phyloP scores from a whole-genome alignment of 2,797 vertebrate species.

The Orestias chungarensis region DNA sequence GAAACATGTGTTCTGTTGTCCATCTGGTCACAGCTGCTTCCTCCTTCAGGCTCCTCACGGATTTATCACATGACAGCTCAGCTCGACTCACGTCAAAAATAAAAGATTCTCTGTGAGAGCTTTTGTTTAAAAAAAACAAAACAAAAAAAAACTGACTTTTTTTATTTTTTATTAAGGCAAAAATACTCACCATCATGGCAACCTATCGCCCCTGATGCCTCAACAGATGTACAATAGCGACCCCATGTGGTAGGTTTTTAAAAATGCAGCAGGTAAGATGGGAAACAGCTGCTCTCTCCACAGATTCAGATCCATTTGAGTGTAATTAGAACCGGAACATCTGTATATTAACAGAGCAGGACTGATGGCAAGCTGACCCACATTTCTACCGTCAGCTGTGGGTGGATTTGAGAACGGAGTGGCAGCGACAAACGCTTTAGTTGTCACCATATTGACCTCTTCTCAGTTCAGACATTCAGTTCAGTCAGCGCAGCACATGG shows the following conservation, averaged over 20 bases:
- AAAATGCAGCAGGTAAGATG: slow-evolving; percentile 28
- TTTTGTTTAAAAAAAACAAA: too few relatives aligned
- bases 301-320: not conserved
- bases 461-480: slow-evolving; percentile 30
- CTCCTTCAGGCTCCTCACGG: slow-evolving; percentile 62
- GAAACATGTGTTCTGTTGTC: slow-evolving; percentile 38
- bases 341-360: slow-evolving; percentile 48
- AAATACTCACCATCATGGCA: slow-evolving; percentile 12
- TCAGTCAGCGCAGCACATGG: slow-evolving; percentile 31
- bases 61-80: slow-evolving; percentile 71
- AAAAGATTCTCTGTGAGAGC: slow-evolving; percentile 65
- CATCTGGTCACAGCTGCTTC: slow-evolving; percentile 50
- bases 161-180: slow-evolving; percentile 21
- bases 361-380: slow-evolving; percentile 56
- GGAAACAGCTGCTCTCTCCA: slow-evolving; percentile 40
- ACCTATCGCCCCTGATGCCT: not conserved
- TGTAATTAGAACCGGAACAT: slow-evolving; percentile 37
- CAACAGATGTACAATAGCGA: slow-evolving; percentile 44
- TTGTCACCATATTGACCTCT: slow-evolving; percentile 47
- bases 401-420: slow-evolving; percentile 38
- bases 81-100: slow-evolving; percentile 45
- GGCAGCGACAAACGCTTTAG: slow-evolving; percentile 52
- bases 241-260: slow-evolving; percentile 60
- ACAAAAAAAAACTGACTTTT: slow-evolving; percentile 18
- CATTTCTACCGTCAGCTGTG: slow-evolving; percentile 41